Percentiles rank a stretch among this genome's conserved stretches.
These are phyloP conservation scores for Pseudopodoces humilis DNA, from an alignment of 2,113 vertebrate genomes.

Conservation along the genomic window DNA sequence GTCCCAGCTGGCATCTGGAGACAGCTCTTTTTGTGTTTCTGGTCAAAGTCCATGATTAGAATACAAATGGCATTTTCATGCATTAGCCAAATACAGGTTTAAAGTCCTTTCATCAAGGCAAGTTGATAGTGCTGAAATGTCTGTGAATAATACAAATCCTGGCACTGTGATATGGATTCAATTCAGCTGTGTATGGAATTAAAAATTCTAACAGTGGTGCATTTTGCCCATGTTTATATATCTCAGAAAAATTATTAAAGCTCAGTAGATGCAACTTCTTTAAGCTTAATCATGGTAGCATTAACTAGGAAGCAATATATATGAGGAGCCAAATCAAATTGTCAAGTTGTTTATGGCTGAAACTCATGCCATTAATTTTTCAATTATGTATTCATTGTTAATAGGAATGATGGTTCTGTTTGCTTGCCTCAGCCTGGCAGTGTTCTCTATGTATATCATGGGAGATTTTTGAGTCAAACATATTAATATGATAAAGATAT, in stretches of 20 bases:
- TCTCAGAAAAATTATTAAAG: background rate
- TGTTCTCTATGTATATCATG: background rate
- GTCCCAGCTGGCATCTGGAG: background rate
- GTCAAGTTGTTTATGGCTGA: background rate
- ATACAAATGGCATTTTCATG: constrained; percentile 14
- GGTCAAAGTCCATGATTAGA: background rate
- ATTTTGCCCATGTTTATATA: background rate
- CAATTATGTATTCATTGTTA: background rate
- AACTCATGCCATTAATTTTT: background rate
- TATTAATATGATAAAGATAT: background rate
- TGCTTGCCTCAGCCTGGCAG: background rate
- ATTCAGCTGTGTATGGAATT: background rate
- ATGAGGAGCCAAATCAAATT: background rate
- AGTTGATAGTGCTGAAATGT: background rate
- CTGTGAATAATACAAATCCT: background rate
- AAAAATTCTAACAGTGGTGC: background rate
- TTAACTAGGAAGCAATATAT: background rate
- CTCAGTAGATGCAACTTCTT: background rate
- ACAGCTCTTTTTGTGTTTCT: background rate
- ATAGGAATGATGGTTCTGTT: background rate
- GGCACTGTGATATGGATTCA: background rate
- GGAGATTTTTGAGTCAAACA: background rate
- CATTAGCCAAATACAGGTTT: background rate
- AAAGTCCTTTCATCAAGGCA: background rate
- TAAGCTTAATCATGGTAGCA: background rate